Conservation (phyloP, 2,113 vertebrate genomes). For the Noctilio leporinus region DNA sequence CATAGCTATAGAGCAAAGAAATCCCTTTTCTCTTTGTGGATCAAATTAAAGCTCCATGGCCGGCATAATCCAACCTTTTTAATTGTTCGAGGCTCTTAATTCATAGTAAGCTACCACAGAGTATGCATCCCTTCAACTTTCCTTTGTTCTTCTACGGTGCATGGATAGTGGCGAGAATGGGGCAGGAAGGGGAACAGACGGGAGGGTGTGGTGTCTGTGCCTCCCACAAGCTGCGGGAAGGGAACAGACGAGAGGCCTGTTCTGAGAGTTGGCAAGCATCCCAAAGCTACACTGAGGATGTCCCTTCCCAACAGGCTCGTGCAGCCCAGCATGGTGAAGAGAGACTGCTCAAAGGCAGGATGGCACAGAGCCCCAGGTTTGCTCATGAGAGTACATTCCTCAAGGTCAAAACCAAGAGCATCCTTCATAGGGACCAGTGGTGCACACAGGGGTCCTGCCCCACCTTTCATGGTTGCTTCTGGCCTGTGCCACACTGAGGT, state of each 20-base stretch:
- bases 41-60: not conserved
- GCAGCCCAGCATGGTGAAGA: not conserved
- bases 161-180: not conserved
- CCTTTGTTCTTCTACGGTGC: not conserved
- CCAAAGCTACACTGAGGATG: not conserved
- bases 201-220: not conserved
- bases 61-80: not conserved
- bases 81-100: not conserved
- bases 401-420: not conserved
- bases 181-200: not conserved
- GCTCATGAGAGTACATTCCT: not conserved
- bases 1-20: not conserved
- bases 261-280: not conserved
- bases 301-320: not conserved
- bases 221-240: not conserved
- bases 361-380: not conserved
- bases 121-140: not conserved
- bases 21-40: not conserved
- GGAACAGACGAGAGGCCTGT: not conserved
- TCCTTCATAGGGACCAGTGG: not conserved
- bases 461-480: no score
- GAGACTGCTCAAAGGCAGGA: not conserved
- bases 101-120: not conserved
- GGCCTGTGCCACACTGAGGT: not conserved
- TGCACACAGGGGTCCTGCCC: not conserved